Evolutionary conservation across 2,113 vertebrate species (phyloP).

Genomic region (Antechinus stuartii): DNA sequence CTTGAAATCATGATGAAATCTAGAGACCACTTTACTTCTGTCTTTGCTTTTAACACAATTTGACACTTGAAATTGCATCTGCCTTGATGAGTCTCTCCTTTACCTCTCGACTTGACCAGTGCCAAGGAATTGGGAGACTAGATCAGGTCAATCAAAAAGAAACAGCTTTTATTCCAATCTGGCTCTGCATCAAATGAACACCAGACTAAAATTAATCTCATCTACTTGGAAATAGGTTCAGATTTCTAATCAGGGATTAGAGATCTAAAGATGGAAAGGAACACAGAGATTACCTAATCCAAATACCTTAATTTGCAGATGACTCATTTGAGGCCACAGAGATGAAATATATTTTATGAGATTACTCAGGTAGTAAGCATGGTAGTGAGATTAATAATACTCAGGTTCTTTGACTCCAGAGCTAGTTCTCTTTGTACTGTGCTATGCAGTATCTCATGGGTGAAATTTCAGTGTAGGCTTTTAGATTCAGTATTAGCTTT

Average conservation of each 20-base stretch:
- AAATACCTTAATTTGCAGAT: neutral
- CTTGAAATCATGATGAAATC: neutral
- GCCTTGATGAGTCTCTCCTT: slow-evolving; percentile 3
- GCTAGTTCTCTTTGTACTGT: neutral
- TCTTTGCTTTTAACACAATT: neutral
- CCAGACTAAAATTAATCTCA: neutral
- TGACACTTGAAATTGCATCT: slow-evolving; percentile 24
- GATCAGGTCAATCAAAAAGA: neutral
- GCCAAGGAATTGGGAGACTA: neutral
- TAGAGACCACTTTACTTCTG: neutral
- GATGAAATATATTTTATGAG: neutral
- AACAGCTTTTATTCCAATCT: slow-evolving; percentile 16
- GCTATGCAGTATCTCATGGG: neutral
- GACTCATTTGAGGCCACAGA: neutral
- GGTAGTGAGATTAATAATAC: neutral
- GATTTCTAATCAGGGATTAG: neutral
- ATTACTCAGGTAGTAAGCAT: neutral
- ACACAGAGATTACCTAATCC: neutral
- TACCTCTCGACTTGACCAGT: neutral
- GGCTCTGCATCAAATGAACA: neutral
- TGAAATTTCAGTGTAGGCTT: neutral
- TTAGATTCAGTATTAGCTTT: neutral
- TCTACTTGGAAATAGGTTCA: neutral
- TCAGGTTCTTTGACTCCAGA: neutral
- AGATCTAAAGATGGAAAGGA: neutral